A percentile compares a stretch with the other conserved stretches of the same genome.
Conservation (phyloP, 2,113 vertebrate species). For the Pomatostomus ruficeps region DNA sequence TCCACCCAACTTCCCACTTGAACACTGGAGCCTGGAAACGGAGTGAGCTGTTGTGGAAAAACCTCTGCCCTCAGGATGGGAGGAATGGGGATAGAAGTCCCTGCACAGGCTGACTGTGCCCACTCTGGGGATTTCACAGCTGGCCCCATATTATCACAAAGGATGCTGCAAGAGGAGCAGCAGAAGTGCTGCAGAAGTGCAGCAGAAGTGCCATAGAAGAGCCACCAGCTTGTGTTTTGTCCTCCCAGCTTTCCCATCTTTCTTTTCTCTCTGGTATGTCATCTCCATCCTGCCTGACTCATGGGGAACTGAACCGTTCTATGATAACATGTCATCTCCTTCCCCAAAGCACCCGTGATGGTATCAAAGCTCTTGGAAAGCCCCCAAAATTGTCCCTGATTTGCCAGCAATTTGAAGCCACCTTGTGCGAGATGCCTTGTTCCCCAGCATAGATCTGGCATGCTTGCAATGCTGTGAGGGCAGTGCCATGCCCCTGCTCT, state of each 20-base stretch:
- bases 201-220: background rate
- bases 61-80: background rate
- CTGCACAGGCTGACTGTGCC: background rate
- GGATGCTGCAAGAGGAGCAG: background rate
- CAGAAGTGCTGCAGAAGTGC: background rate
- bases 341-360: background rate
- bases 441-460: background rate
- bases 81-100: background rate
- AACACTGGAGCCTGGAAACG: background rate
- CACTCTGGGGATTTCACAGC: background rate
- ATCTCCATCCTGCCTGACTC: background rate
- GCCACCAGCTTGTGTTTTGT: background rate
- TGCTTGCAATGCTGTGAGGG: fast-evolving
- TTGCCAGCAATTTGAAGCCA: background rate
- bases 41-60: background rate
- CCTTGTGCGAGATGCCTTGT: fast-evolving
- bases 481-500: background rate
- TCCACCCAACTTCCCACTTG: background rate
- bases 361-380: background rate
- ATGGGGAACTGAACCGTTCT: background rate
- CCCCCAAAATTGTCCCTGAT: background rate
- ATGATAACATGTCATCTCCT: background rate
- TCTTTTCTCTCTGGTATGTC: background rate
- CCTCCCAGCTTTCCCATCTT: background rate
- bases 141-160: background rate